phyloP scores from a whole-genome alignment of 2,888 invertebrate species.

The Lepidonotus clava region DNA sequence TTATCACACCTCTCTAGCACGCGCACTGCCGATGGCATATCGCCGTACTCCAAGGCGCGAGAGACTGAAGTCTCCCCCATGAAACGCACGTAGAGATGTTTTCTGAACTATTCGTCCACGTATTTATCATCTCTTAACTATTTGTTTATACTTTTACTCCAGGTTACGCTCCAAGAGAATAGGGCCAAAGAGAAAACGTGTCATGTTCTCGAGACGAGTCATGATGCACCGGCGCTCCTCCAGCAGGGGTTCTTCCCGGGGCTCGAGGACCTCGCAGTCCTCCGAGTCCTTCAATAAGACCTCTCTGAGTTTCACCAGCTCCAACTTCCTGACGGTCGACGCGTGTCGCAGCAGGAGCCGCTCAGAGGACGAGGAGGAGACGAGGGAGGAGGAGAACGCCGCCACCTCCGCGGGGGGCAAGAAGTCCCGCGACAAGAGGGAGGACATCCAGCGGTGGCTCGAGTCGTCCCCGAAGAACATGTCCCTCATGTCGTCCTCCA shows the following conservation, averaged over 20 bases:
- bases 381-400: background rate
- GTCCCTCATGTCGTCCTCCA: no score
- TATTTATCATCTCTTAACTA: no score
- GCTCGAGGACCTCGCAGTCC: background rate
- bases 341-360: background rate
- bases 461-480: no score
- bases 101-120: no score
- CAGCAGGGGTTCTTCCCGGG: constrained; percentile 41
- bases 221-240: constrained; percentile 57
- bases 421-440: background rate
- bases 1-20: no score
- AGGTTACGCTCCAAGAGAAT: background rate
- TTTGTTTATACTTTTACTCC: no score
- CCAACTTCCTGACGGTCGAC: background rate
- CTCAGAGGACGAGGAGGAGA: background rate
- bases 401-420: background rate
- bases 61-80: no score
- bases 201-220: constrained; percentile 56
- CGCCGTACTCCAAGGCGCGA: no score
- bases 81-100: no score
- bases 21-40: no score
- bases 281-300: background rate
- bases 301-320: background rate
- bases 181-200: background rate
- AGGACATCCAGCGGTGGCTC: no score